These are phyloP conservation scores for Teleiodes luculella DNA, from an alignment of 2,888 invertebrate genomes.

Conservation along the genomic window DNA sequence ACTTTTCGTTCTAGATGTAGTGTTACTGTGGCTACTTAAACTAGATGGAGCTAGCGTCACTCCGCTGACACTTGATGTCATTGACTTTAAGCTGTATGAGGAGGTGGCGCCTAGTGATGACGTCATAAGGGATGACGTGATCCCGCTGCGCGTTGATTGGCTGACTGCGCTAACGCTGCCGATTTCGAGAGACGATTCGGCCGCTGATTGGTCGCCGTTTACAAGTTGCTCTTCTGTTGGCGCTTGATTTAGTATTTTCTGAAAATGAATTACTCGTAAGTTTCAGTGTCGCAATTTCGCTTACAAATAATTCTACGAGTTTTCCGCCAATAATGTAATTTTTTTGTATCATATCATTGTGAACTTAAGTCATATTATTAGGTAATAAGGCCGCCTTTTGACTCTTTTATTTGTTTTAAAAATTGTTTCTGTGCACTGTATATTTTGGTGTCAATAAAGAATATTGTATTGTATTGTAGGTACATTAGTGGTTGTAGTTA, in stretches of 20 bases:
- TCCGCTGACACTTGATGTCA: slow-evolving; percentile 58
- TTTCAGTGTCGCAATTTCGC: too few species aligned
- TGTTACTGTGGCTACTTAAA: slow-evolving; percentile 56
- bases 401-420: too few species aligned
- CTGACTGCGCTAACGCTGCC: slow-evolving; percentile 55
- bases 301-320: too few species aligned
- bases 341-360: too few species aligned
- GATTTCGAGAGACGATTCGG: slow-evolving; percentile 50
- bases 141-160: slow-evolving; percentile 52
- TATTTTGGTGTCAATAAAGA: too few species aligned
- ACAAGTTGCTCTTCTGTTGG: slow-evolving; percentile 62
- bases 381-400: too few species aligned
- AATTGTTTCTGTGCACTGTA: too few species aligned
- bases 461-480: too few species aligned
- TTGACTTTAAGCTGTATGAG: slow-evolving; percentile 64
- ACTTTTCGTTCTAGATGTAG: slow-evolving; percentile 64
- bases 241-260: slow-evolving; percentile 73
- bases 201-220: slow-evolving; percentile 52
- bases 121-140: slow-evolving; percentile 54
- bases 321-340: too few species aligned
- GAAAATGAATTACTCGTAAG: too few species aligned
- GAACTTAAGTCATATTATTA: too few species aligned
- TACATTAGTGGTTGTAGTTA: too few species aligned
- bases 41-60: slow-evolving; percentile 65
- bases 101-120: slow-evolving; percentile 64